phyloP scores from a whole-genome alignment of 2,797 vertebrate genomes.

The Cygnus olor region DNA sequence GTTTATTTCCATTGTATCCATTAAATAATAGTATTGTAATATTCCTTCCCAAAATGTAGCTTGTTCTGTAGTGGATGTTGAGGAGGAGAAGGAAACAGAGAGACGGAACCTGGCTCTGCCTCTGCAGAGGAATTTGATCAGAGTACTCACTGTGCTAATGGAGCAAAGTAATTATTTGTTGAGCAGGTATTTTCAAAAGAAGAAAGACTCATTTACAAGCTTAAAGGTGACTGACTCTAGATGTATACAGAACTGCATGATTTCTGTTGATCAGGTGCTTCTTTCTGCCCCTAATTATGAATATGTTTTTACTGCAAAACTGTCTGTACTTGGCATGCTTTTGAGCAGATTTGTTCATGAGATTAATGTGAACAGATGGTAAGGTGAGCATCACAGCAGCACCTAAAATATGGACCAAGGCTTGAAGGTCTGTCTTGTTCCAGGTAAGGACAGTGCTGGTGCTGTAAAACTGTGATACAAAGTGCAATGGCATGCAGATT shows the following conservation, averaged over 20 bases:
- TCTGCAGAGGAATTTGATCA: neutral
- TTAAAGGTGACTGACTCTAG: neutral
- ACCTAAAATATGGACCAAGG: slow-evolving; percentile 44
- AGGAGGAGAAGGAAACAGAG: neutral
- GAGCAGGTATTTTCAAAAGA: neutral
- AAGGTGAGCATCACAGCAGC: slow-evolving; percentile 55
- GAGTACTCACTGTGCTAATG: neutral
- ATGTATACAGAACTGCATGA: neutral
- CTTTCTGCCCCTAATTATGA: neutral
- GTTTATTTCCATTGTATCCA: neutral
- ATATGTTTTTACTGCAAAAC: slow-evolving; percentile 14
- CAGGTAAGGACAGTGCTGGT: slow-evolving; percentile 57
- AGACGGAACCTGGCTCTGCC: neutral
- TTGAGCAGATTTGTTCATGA: neutral
- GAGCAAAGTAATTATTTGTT: neutral
- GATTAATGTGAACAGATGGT: slow-evolving; percentile 71
- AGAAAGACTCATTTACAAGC: neutral
- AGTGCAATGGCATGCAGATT: slow-evolving; percentile 21
- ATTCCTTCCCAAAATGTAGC: neutral
- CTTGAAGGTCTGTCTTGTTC: slow-evolving; percentile 62
- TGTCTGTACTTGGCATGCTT: slow-evolving; percentile 38
- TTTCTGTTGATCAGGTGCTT: neutral
- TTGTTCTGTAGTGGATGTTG: neutral
- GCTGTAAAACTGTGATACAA: slow-evolving; percentile 18
- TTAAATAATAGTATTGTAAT: neutral